These are phyloP conservation scores for Ursus arctos DNA, from an alignment of 2,113 vertebrate genomes.

Conservation along the genomic window DNA sequence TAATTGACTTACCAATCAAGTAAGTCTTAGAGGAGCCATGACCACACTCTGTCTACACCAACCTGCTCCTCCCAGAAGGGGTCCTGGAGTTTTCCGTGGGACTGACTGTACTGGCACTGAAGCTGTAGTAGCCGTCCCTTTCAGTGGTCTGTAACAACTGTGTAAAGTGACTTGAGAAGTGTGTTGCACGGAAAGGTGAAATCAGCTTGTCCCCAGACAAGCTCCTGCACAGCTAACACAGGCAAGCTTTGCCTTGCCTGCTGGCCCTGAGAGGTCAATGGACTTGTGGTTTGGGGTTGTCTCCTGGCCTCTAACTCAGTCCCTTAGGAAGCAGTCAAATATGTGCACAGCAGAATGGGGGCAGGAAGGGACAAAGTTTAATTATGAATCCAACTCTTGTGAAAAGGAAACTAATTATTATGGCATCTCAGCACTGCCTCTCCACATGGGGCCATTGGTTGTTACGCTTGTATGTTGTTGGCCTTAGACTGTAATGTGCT, in stretches of 20 bases:
- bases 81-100: neutral
- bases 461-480: conserved; percentile 34
- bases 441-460: neutral
- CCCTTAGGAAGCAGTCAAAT: conserved; percentile 48
- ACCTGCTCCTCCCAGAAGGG: neutral
- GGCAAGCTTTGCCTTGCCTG: neutral
- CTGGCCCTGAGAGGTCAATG: neutral
- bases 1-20: neutral
- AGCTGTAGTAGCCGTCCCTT: neutral
- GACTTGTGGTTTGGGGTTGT: neutral
- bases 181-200: neutral
- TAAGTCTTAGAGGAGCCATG: neutral
- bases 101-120: neutral
- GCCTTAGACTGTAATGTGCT: conserved; percentile 29
- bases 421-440: conserved; percentile 13
- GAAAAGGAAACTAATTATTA: conserved; percentile 58
- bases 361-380: neutral
- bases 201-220: neutral
- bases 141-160: neutral
- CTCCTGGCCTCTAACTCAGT: neutral
- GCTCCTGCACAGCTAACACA: neutral
- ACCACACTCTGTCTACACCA: neutral
- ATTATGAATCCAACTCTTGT: conserved; percentile 43
- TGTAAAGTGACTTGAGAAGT: conserved; percentile 31
- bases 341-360: neutral